Evolutionary conservation across 1,140 invertebrate species (phyloP), one percentile per base, ranked within the genome.

Genomic region (Pissodes strobi): DNA sequence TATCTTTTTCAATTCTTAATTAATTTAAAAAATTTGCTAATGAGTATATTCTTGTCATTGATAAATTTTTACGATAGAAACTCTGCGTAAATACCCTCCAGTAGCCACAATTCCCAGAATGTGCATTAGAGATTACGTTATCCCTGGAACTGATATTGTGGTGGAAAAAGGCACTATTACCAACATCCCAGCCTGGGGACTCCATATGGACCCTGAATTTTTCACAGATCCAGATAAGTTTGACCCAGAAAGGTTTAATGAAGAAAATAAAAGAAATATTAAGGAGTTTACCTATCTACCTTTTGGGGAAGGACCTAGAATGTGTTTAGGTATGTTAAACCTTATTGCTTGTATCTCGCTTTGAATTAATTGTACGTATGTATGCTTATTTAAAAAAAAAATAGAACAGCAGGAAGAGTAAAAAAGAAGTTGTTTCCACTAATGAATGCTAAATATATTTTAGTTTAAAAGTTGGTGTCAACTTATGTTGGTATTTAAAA

Each of bases 11-110:
- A n/a, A n/a, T n/a, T n/a, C n/a, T n/a, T n/a, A n/a, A n/a, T n/a
- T n/a, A n/a, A n/a, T n/a, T n/a, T n/a, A n/a, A n/a, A n/a, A n/a
- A n/a, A n/a, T n/a, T n/a, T n/a, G n/a, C n/a, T n/a, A n/a, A n/a
- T n/a, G n/a, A n/a, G n/a, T n/a, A n/a, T n/a, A n/a, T n/a, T n/a
- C n/a, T n/a, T n/a, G n/a, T n/a, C n/a, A n/a, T n/a, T n/a, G n/a
- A n/a, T n/a, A n/a, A n/a, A n/a, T n/a, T n/a, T n/a, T n/a, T n/a
- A n/a, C n/a, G n/a, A 49, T 64, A 64, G 88, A 90, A 75, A 79
- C 82, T 0, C 57, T 90, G 1, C 74, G 86, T 18, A 77, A 80
- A 18, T 85, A 84, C 79, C 79, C 86, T 2, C 73, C 85, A 1
- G 78, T 74, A 0, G 55, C 78, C 0, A 56, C 75, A 0, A 68